Conservation (phyloP, 2,113 vertebrate genomes). For the Tragelaphus scriptus region DNA sequence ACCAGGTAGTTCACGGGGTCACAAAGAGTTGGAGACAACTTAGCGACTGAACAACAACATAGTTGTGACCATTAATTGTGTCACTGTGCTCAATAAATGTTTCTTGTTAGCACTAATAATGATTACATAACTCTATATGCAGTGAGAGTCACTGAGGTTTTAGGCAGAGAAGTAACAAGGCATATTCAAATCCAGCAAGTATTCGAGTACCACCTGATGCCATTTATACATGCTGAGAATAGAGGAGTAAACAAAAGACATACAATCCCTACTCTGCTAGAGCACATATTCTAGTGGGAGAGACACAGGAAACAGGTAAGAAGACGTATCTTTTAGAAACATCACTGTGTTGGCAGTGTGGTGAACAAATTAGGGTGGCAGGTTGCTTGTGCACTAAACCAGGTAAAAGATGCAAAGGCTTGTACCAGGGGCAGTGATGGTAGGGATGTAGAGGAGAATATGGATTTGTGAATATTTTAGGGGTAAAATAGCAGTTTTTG, state of each 20-base stretch:
- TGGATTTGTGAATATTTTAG: not conserved
- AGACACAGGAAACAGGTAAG: not conserved
- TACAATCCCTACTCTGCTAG: not conserved
- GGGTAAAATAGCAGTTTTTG: not conserved
- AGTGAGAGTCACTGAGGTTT: not conserved
- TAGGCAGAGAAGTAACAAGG: not conserved
- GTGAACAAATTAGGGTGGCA: not conserved
- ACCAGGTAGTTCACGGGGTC: not conserved
- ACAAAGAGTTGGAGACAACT: not conserved
- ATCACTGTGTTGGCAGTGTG: not conserved
- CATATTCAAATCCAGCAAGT: not conserved
- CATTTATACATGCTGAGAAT: not conserved
- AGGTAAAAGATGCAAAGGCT: not conserved
- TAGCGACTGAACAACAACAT: not conserved
- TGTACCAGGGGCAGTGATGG: not conserved
- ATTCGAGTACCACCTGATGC: not conserved
- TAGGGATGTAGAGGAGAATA: not conserved
- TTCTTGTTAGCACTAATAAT: not conserved
- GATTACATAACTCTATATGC: not conserved
- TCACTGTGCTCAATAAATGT: not conserved
- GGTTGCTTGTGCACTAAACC: not conserved
- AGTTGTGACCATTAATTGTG: not conserved
- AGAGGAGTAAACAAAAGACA: not conserved
- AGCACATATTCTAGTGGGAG: not conserved
- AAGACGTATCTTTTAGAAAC: not conserved